phyloP scores from a whole-genome alignment of 2,888 invertebrate species.

The Apamea anceps region DNA sequence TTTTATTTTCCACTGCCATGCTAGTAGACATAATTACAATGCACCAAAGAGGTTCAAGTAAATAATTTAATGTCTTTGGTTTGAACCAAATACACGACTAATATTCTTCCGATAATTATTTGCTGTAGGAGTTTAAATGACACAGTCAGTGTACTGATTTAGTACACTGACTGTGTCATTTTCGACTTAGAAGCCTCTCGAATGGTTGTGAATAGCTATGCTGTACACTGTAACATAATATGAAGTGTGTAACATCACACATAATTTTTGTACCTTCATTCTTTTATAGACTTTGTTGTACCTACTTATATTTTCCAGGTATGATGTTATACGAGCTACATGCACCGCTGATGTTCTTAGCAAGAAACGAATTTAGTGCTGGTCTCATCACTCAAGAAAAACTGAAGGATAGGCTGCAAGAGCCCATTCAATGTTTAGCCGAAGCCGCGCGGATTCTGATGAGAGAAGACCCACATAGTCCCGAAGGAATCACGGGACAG shows the following conservation, averaged over 20 bases:
- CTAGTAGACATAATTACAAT: background rate
- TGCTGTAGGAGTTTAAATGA: background rate
- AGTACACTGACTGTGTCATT: background rate
- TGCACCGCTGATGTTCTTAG: constrained; percentile 93
- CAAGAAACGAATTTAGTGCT: constrained; percentile 91
- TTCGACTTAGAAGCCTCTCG: background rate
- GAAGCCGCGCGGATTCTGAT: constrained; percentile 92
- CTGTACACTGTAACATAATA: background rate
- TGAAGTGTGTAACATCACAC: background rate
- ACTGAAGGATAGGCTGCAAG: constrained; percentile 91
- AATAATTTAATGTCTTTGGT: too few relatives aligned
- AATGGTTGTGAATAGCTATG: background rate
- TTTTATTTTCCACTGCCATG: background rate
- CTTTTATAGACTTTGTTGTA: background rate
- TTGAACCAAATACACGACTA: too few relatives aligned
- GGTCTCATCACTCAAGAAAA: constrained; percentile 90
- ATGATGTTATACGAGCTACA: constrained; percentile 95
- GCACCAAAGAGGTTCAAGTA: too few relatives aligned
- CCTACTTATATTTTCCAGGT: constrained; percentile 81
- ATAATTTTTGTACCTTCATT: too few relatives aligned
- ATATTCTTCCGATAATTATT: background rate
- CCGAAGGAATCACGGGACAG: constrained; percentile 92
- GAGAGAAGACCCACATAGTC: constrained; percentile 92
- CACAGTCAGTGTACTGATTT: too few relatives aligned
- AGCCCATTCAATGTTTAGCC: constrained; percentile 91